Percentiles rank a stretch among this genome's conserved stretches.
Conservation (phyloP, 2,888 invertebrate species). For the Acleris cristana region DNA sequence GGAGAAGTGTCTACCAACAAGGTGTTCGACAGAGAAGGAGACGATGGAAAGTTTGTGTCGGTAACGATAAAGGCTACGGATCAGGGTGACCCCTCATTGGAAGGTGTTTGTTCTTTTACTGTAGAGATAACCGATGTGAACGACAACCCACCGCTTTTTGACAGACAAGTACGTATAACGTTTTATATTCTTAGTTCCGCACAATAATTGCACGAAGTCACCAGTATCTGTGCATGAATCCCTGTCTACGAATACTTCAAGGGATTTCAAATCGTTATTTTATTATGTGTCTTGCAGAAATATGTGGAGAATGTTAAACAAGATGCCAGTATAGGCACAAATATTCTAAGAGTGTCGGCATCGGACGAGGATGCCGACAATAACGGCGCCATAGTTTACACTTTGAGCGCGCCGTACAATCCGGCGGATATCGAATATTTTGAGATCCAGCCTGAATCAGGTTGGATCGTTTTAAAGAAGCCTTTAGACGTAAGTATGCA, state of each 20-base stretch:
- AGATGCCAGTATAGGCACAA: slow-evolving; percentile 97
- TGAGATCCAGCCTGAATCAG: slow-evolving; percentile 97
- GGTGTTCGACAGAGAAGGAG: slow-evolving; percentile 98
- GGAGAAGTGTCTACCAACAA: slow-evolving; percentile 97
- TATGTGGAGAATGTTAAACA: slow-evolving; percentile 98
- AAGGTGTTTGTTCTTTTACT: slow-evolving; percentile 99
- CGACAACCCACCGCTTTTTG: slow-evolving; percentile 97
- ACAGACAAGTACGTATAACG: slow-evolving; percentile 90
- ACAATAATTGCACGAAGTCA: slow-evolving; percentile 51
- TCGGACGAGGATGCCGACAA: slow-evolving; percentile 98
- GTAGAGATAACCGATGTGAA: slow-evolving; percentile 99
- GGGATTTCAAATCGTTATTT: slow-evolving; percentile 36
- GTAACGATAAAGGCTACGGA: slow-evolving; percentile 99
- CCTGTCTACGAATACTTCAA: slow-evolving; percentile 35
- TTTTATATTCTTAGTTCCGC: slow-evolving; percentile 34
- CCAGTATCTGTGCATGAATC: slow-evolving; percentile 28
- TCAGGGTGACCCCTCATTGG: slow-evolving; percentile 98
- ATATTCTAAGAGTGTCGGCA: slow-evolving; percentile 96
- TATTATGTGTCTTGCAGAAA: slow-evolving; percentile 87
- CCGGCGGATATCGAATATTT: slow-evolving; percentile 97
- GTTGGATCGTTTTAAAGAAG: slow-evolving; percentile 98
- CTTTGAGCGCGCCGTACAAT: slow-evolving; percentile 94
- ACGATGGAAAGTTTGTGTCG: slow-evolving; percentile 97
- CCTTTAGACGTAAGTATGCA: slow-evolving; percentile 96
- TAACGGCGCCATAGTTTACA: slow-evolving; percentile 97